A percentile compares a stretch with the other conserved stretches of the same genome.
phyloP scores from a whole-genome alignment of 2,888 invertebrate species.

The Lissocephala sabroskyi region DNA sequence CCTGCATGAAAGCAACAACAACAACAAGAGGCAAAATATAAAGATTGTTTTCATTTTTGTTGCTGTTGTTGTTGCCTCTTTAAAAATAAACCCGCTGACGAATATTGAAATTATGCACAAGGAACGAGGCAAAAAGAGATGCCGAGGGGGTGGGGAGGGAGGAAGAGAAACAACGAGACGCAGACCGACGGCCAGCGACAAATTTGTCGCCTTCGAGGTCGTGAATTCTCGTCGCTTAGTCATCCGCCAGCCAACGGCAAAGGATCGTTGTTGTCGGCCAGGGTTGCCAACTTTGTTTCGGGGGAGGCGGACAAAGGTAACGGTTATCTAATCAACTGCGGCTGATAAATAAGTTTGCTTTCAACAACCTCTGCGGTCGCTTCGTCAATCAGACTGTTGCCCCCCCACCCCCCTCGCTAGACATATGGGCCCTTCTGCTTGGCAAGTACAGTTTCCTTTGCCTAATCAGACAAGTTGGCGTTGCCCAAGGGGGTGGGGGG shows the following conservation, averaged over 20 bases:
- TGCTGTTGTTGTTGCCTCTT: constrained; percentile 24
- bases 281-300: too few relatives aligned
- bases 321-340: constrained; percentile 1
- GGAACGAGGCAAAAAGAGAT: constrained; percentile 14
- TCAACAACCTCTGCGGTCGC: too few relatives aligned
- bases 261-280: too few relatives aligned
- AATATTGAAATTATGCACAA: constrained; percentile 64
- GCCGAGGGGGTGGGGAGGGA: not conserved
- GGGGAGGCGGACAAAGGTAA: too few relatives aligned
- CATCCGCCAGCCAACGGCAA: too few relatives aligned
- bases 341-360: too few relatives aligned
- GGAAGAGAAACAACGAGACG: too few relatives aligned
- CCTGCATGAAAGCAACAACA: constrained; percentile 39
- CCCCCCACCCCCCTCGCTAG: too few relatives aligned
- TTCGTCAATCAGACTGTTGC: too few relatives aligned
- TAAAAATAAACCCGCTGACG: constrained; percentile 61
- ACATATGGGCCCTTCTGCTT: too few relatives aligned
- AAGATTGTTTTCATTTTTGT: constrained; percentile 28
- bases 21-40: too few relatives aligned
- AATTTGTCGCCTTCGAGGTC: constrained; percentile 59
- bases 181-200: constrained; percentile 8
- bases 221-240: constrained; percentile 1
- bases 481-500: constrained; percentile 22
- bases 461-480: constrained; percentile 40
- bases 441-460: too few relatives aligned